Conservation (phyloP, 2,797 vertebrate species). For the Hippopotamyrus pictus region DNA sequence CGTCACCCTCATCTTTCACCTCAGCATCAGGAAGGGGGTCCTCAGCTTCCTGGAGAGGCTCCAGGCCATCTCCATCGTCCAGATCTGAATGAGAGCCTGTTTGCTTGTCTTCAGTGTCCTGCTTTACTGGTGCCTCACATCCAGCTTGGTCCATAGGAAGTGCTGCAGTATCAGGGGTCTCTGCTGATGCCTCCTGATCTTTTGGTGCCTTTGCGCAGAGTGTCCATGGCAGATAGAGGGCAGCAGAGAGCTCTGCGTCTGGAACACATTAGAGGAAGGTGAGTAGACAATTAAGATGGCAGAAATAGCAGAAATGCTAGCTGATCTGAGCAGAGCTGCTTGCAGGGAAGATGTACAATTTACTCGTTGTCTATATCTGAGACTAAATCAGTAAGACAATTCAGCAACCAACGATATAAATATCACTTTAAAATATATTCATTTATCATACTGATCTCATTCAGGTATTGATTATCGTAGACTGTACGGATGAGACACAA, state of each 20-base stretch:
- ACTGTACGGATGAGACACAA: not conserved
- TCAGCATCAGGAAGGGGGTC: not conserved
- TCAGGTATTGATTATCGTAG: not conserved
- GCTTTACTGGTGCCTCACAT: not conserved
- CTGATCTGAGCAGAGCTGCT: not conserved
- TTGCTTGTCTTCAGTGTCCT: not conserved
- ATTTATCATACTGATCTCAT: not conserved
- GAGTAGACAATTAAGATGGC: not conserved
- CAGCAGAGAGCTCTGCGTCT: slow-evolving; percentile 32
- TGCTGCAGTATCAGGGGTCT: not conserved
- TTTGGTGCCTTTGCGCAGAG: slow-evolving; percentile 21
- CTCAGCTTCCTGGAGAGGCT: not conserved
- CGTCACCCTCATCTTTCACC: not conserved
- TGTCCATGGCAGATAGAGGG: slow-evolving; percentile 28
- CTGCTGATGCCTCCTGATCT: slow-evolving; percentile 26
- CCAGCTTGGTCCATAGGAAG: not conserved
- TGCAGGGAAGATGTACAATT: not conserved
- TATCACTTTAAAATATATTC: not conserved
- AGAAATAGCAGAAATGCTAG: not conserved
- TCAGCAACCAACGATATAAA: not conserved
- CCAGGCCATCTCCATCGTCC: not conserved
- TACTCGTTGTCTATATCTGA: not conserved
- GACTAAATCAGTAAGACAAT: not conserved
- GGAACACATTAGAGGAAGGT: slow-evolving; percentile 26
- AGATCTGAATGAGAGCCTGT: not conserved